Evolutionary conservation across 2,113 vertebrate genomes (phyloP).

Genomic region (Zootoca vivipara): DNA sequence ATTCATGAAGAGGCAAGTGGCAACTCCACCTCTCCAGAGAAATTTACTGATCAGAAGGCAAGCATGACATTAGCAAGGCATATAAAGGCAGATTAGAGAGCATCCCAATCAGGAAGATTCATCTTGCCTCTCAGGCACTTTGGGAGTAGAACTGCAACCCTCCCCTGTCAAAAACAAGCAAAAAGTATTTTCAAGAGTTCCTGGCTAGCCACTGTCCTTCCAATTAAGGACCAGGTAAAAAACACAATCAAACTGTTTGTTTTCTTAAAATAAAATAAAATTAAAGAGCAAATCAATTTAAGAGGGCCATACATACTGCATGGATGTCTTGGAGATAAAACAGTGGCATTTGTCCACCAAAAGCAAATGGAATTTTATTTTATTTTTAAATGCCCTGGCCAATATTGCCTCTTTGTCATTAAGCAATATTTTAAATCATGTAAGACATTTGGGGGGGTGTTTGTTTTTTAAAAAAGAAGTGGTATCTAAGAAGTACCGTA

Average conservation of each 20-base stretch:
- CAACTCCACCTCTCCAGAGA: slow-evolving; percentile 11
- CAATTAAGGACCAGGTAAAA: background rate
- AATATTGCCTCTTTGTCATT: background rate
- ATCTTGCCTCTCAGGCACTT: slow-evolving; percentile 39
- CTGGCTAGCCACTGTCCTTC: background rate
- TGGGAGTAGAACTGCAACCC: slow-evolving; percentile 33
- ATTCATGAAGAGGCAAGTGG: slow-evolving; percentile 5
- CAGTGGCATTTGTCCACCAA: background rate
- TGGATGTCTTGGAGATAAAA: slow-evolving; percentile 75
- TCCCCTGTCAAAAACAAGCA: background rate
- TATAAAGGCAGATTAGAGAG: slow-evolving; percentile 9
- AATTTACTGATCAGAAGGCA: background rate
- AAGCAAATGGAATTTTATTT: background rate
- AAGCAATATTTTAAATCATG: background rate
- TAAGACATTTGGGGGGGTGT: rapidly evolving
- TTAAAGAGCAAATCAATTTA: background rate
- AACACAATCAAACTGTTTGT: background rate
- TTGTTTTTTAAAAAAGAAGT: background rate
- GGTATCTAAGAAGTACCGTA: slow-evolving; percentile 79
- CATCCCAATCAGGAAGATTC: background rate
- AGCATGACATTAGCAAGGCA: slow-evolving; percentile 7
- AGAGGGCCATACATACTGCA: slow-evolving; percentile 80
- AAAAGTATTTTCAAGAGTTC: background rate
- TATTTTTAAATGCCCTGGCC: background rate
- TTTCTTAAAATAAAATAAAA: background rate